These are phyloP conservation scores for Geodia barretti DNA, from an alignment of 37 sponge, comb jelly and placozoan species.

Conservation along the genomic window DNA sequence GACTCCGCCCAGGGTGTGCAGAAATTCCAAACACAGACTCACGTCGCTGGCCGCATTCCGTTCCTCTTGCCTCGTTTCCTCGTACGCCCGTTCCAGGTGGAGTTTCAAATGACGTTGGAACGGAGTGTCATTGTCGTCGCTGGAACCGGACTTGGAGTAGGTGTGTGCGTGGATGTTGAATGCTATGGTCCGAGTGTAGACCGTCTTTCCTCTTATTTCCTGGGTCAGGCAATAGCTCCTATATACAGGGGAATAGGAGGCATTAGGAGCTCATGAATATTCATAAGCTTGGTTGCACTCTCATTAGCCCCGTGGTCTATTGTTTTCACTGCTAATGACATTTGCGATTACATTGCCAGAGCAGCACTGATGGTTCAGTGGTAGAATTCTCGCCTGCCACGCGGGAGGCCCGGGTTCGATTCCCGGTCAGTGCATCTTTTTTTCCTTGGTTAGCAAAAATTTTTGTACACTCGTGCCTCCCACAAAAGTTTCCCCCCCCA, in stretches of 20 bases:
- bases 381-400: background rate
- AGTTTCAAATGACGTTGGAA: background rate
- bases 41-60: background rate
- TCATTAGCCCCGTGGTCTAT: too few species aligned
- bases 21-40: background rate
- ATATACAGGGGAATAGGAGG: too few species aligned
- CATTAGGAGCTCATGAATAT: too few species aligned
- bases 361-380: background rate
- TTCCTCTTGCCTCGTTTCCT: background rate
- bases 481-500: too few species aligned
- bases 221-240: background rate
- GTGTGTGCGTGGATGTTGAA: background rate
- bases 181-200: background rate
- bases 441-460: background rate
- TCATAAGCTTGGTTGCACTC: too few species aligned
- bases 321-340: too few species aligned
- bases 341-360: background rate
- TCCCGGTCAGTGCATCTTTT: background rate
- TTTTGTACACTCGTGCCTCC: too few species aligned
- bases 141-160: background rate
- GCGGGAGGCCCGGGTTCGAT: slow-evolving; percentile 1
- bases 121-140: background rate
- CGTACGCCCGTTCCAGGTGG: background rate
- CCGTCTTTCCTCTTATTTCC: background rate
- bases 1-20: background rate